Percentiles rank a stretch among this genome's conserved stretches.
These are phyloP conservation scores for Salticus scenicus DNA, from an alignment of 2,888 invertebrate species.

Conservation along the genomic window DNA sequence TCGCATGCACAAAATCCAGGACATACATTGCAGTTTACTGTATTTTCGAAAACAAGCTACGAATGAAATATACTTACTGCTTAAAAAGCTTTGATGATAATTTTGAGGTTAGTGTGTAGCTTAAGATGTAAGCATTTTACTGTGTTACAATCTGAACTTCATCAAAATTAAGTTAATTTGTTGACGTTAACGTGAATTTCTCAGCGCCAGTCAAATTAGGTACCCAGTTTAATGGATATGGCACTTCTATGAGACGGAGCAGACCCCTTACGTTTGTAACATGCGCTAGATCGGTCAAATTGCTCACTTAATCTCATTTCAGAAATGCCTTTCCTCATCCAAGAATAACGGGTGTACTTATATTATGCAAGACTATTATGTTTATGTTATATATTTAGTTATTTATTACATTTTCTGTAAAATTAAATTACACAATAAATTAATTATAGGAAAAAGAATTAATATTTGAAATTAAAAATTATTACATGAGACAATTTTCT, in stretches of 20 bases:
- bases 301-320: constrained; percentile 44
- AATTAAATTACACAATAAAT: no score
- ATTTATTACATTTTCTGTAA: no score
- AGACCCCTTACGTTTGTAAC: constrained; percentile 50
- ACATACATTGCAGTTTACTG: no score
- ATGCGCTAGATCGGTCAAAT: constrained; percentile 53
- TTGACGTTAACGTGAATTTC: constrained; percentile 49
- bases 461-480: no score
- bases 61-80: neutral
- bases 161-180: constrained; percentile 66
- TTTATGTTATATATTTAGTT: no score
- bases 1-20: no score
- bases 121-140: constrained; percentile 29
- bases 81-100: neutral
- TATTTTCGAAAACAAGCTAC: neutral
- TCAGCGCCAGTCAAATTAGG: constrained; percentile 56
- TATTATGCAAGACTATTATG: no score
- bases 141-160: constrained; percentile 31
- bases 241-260: constrained; percentile 57
- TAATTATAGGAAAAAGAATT: no score
- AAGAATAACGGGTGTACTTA: neutral
- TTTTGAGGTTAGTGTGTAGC: neutral
- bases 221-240: constrained; percentile 56
- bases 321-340: constrained; percentile 25
- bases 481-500: no score